Conservation (phyloP, 92 coral and sea anemone species). For the Bergia puertoricense region DNA sequence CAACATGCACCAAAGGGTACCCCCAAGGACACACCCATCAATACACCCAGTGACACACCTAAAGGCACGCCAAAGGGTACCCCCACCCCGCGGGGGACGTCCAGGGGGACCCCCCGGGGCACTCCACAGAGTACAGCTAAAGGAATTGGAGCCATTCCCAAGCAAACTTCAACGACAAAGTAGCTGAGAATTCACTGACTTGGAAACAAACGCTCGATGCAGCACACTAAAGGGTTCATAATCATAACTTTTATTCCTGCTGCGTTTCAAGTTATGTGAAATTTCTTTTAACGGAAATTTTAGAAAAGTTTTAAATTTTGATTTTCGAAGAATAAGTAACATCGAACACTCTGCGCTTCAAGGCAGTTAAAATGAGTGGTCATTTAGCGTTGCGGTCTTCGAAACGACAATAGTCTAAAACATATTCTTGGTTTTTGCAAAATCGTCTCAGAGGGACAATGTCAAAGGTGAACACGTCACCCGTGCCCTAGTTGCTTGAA, state of each 20-base stretch:
- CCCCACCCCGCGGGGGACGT: slow-evolving; percentile 28
- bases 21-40: slow-evolving; percentile 2
- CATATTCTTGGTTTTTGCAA: neutral
- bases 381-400: neutral
- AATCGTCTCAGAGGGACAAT: neutral
- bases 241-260: too few species aligned
- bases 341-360: neutral
- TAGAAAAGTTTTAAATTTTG: too few species aligned
- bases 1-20: neutral
- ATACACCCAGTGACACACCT: slow-evolving; percentile 27
- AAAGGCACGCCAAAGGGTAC: slow-evolving; percentile 34
- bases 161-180: slow-evolving; percentile 8
- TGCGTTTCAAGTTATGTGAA: too few species aligned
- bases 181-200: neutral
- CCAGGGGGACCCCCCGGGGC: slow-evolving; percentile 19
- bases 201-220: neutral
- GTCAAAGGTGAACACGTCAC: neutral
- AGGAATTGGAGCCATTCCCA: neutral
- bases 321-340: neutral
- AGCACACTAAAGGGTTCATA: too few species aligned
- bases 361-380: neutral
- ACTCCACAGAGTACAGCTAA: slow-evolving; percentile 31
- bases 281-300: too few species aligned
- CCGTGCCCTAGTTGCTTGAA: neutral
- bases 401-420: too few species aligned